These are phyloP conservation scores for Drosophila lacicola DNA, from an alignment of 2,888 invertebrate species.

Conservation along the genomic window DNA sequence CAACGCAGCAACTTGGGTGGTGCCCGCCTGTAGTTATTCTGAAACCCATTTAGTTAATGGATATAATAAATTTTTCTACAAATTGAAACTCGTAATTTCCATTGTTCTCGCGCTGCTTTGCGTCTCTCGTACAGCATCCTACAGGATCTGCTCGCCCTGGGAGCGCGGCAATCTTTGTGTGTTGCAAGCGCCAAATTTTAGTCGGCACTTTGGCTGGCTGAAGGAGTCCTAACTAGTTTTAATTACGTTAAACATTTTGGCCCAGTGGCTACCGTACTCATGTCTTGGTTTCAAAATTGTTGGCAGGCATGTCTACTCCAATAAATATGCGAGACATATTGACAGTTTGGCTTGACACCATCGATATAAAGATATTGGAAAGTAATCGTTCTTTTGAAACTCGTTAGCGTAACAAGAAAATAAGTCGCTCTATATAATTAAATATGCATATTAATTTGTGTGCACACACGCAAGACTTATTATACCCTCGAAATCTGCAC, in stretches of 20 bases:
- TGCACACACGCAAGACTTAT: too few relatives aligned
- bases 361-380: not conserved
- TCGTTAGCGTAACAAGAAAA: too few relatives aligned
- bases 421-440: too few relatives aligned
- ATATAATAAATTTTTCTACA: constrained; percentile 85
- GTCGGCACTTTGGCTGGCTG: constrained; percentile 11
- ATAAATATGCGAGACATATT: not conserved
- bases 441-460: too few relatives aligned
- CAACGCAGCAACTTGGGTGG: constrained; percentile 52
- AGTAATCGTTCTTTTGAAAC: not conserved
- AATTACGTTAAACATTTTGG: constrained; percentile 77
- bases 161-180: constrained; percentile 13
- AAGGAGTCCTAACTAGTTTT: constrained; percentile 70
- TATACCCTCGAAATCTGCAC: too few relatives aligned
- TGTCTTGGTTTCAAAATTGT: constrained; percentile 6
- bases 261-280: not conserved
- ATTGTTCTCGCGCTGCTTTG: constrained; percentile 72
- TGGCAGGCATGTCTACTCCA: constrained; percentile 1
- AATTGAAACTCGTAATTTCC: constrained; percentile 85
- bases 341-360: not conserved
- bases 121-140: constrained; percentile 18
- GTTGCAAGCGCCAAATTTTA: constrained; percentile 25
- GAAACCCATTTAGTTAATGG: constrained; percentile 85
- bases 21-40: constrained; percentile 63
- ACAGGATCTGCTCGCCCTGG: constrained; percentile 7